Base-by-base conservation (phyloP, 37 sponge, comb jelly and placozoan genomes). In the Cliona cf. orientalis region DNA sequence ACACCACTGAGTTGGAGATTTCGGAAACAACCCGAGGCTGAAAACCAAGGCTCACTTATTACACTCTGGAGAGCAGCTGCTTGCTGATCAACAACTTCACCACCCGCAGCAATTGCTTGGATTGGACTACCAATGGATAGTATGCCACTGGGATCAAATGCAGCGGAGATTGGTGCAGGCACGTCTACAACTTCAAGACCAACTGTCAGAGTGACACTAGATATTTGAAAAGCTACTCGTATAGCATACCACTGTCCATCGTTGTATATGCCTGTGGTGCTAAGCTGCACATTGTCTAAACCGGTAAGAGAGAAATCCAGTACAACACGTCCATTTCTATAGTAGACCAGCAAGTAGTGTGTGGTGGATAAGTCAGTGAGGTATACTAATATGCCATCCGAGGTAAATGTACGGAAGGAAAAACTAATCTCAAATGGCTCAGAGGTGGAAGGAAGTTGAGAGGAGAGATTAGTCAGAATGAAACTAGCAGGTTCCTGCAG, bases 401-500 rank as follows among this genome's bases (percentile, higher is more conserved):
- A 21, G 39, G 70, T 9, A 31, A 81, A 58, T 29, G 82, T 85
- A 11, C 91, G 60, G 46, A 91, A 81, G 28, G 40, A 29, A 43
- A 91, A 31, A 17, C n/a, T 32, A 9, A 80, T 12, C 3, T 42
- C 23, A 23, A 14, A 32, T 2, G 36, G 41, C 4, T 56, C 41
- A 21, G 26, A 41, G 19, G 67, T 23, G 64, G n/a, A 61, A 23
- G 28, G 42, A 1, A 34, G 41, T 14, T 56, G 56, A 21, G 26
- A 41, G 19, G 67, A 35, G 64, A 83, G 5, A 33, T 2, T 28
- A n/a, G n/a, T n/a, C n/a, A n/a, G n/a, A 25, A 75, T 36, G 37
- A 66, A 74, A 45, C 79, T 80, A 5, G 79, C 89, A 1, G 42
- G 45, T 36, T 86, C 91, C 19, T 46, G 76, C 3, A 91, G 71